phyloP scores from a whole-genome alignment of 2,888 invertebrate genomes.

The Epirrhoe alternata region DNA sequence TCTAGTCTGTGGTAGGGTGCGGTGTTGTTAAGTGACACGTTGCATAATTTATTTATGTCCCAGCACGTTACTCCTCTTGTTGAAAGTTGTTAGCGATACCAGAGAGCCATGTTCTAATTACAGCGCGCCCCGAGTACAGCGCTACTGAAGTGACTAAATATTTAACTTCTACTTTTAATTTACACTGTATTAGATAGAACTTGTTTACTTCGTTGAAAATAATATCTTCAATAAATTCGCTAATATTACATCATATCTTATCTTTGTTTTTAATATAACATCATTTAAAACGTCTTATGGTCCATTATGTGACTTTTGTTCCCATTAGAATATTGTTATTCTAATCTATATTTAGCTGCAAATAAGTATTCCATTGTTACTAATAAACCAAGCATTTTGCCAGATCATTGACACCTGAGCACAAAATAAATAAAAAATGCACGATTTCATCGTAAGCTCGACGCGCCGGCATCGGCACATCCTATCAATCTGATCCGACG shows the following conservation, averaged over 20 bases:
- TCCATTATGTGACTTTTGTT: too few relatives aligned
- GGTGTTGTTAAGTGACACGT: slow-evolving; percentile 69
- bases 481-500: slow-evolving; percentile 67
- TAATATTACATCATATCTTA: too few relatives aligned
- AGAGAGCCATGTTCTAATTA: slow-evolving; percentile 51
- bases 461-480: slow-evolving; percentile 52
- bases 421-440: slow-evolving; percentile 34
- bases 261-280: too few relatives aligned
- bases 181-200: slow-evolving; percentile 32
- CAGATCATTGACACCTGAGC: slow-evolving; percentile 6
- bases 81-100: slow-evolving; percentile 61
- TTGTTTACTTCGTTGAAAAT: slow-evolving; percentile 29
- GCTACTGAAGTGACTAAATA: slow-evolving; percentile 41
- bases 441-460: slow-evolving; percentile 39
- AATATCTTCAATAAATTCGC: neutral
- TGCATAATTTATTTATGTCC: slow-evolving; percentile 82
- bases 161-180: slow-evolving; percentile 38
- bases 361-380: neutral
- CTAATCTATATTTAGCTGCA: neutral
- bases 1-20: slow-evolving; percentile 45
- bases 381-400: neutral
- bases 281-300: too few relatives aligned
- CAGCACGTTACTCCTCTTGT: slow-evolving; percentile 74
- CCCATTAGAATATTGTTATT: neutral
- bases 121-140: slow-evolving; percentile 34